A percentile compares a stretch with the other conserved stretches of the same genome.
These are phyloP conservation scores for Ursus arctos DNA, from an alignment of 2,113 vertebrate genomes.

Conservation along the genomic window DNA sequence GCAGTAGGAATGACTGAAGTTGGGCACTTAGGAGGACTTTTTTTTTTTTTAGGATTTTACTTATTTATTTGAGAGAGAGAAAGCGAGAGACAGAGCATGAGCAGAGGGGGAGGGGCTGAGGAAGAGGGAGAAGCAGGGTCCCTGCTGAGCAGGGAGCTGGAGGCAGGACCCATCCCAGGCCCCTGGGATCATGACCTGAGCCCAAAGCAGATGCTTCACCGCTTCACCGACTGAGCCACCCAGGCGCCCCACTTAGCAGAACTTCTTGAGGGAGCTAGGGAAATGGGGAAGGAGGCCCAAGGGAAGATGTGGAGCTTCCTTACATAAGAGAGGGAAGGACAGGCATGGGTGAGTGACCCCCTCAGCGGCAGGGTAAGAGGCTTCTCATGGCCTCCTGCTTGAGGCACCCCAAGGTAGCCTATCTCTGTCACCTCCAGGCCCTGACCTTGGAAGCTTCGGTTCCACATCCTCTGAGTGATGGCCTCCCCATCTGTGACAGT, in stretches of 20 bases:
- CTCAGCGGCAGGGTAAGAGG: not conserved
- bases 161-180: too few species aligned
- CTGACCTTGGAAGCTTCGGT: conserved; percentile 88
- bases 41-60: not conserved
- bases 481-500: conserved; percentile 74
- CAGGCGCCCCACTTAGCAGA: not conserved
- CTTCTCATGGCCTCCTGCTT: not conserved
- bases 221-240: too few species aligned
- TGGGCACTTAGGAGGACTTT: not conserved
- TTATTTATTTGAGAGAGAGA: not conserved
- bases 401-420: not conserved
- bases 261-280: not conserved
- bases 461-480: conserved; percentile 89
- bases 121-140: not conserved
- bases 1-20: not conserved
- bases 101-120: too few species aligned
- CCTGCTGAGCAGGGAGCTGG: not conserved
- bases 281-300: not conserved
- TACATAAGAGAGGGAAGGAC: not conserved
- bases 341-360: too few species aligned
- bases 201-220: too few species aligned
- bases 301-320: not conserved
- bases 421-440: not conserved
- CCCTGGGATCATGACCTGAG: too few species aligned
- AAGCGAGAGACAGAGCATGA: not conserved